Base-by-base conservation (phyloP, 1,140 invertebrate species). In the Ceratitis capitata region DNA sequence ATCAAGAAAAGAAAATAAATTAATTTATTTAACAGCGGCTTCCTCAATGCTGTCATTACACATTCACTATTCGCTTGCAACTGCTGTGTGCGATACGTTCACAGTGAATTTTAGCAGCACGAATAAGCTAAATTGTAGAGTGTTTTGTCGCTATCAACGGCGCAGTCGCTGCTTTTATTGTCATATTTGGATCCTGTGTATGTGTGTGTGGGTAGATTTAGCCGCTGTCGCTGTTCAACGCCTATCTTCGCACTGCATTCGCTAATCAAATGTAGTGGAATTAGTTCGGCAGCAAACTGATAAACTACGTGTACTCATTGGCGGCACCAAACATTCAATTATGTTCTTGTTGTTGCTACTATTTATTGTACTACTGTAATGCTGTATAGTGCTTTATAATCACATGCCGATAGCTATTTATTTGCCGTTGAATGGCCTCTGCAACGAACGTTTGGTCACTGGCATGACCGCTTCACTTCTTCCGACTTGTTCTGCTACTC, bases 391-490 rank as follows among this genome's bases (percentile, higher is more conserved):
- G 51, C n/a, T 1, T 53, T 35, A 39, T 78, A n/a, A 47, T 23
- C 39, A 23, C 23, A 45, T 78, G 69, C n/a, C 45, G 69, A 42
- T 78, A n/a, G n/a, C n/a, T n/a, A n/a, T n/a, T n/a, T n/a, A 45
- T 78, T 45, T 45, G 39, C 61, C 69, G 69, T 78, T 45, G 69
- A 78, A 78, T 78, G 39, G 69, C 69, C 69, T 78, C 69, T 78
- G 69, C 39, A 78, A 23, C 39, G 39, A 78, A 23, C 39, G 39
- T n/a, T 19, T 78, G n/a, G 3, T 19, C 69, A 78, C 69, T 78
- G 6, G 39, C n/a, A 78, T 39, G 69, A 45, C 39, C 12, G 39
- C 39, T 78, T 23, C 69, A 78, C 10, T 78, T 78, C 35, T 23
- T 42, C 42, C 39, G n/a, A 42, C 69, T 74, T 14, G 69, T 35